A percentile compares a stretch with the other conserved stretches of the same genome.
Conservation (phyloP, 2,888 invertebrate genomes). For the Callinectes sapidus region DNA sequence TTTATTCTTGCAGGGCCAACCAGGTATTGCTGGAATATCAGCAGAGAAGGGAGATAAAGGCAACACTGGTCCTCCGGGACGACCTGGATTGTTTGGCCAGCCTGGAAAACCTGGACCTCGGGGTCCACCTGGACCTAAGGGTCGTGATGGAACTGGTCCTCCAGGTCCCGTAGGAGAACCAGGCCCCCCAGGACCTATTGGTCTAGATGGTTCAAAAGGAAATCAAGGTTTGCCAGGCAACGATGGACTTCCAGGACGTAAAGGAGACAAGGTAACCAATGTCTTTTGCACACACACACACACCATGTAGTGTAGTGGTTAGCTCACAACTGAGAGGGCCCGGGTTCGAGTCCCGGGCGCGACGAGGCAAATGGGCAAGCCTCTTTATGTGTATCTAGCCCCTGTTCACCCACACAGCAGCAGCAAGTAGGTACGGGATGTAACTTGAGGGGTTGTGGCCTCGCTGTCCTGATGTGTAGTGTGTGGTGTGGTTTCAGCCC, state of each 20-base stretch:
- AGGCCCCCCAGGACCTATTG: slow-evolving; percentile 85
- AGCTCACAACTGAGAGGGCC: too few species aligned
- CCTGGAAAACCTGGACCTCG: slow-evolving; percentile 81
- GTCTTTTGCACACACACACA: too few species aligned
- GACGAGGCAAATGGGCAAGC: too few species aligned
- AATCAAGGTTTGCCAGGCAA: slow-evolving; percentile 84
- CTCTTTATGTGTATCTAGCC: too few species aligned
- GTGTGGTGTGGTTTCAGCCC: too few species aligned
- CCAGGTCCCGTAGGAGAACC: slow-evolving; percentile 83
- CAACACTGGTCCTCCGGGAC: slow-evolving; percentile 74
- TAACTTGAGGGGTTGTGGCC: too few species aligned
- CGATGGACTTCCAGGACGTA: slow-evolving; percentile 82
- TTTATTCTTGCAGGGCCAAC: slow-evolving; percentile 73
- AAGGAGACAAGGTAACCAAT: slow-evolving; percentile 71
- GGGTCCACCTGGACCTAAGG: slow-evolving; percentile 77
- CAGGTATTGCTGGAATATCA: slow-evolving; percentile 79
- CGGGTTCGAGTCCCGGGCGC: too few species aligned
- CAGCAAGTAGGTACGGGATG: too few species aligned
- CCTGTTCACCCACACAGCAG: too few species aligned
- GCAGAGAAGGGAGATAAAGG: slow-evolving; percentile 76
- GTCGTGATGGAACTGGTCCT: slow-evolving; percentile 74
- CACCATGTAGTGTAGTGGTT: too few species aligned
- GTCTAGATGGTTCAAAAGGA: slow-evolving; percentile 84
- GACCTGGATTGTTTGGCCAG: slow-evolving; percentile 73
- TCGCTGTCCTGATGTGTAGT: too few species aligned